Base-by-base conservation (phyloP, 2,797 vertebrate species). In the Tinamus major region DNA sequence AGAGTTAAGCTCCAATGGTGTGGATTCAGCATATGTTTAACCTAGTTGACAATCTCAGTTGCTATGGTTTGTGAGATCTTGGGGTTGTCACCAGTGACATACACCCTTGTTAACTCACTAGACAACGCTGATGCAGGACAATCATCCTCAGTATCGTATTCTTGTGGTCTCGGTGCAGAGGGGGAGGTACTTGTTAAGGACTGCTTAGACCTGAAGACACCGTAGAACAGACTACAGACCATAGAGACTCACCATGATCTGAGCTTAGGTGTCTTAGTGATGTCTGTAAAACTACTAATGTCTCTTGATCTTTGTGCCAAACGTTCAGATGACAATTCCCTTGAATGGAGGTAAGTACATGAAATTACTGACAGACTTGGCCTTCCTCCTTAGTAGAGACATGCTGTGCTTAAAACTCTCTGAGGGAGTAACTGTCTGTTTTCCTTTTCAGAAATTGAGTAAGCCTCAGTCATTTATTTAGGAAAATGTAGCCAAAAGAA, bases 331-430 rank as follows among this genome's bases (percentile, higher is more conserved):
- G 33, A 33, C 2, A 24, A 2, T n/a, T 80, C 5, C 3, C 10
- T 75, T 8, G 2, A 21, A 42, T 59, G 21, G 6, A 67, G 16
- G 84, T 26, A 24, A 70, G 29, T 23, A 58, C 0, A 3, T 13
- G 18, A 67, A 80, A 9, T 1, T 70, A 71, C 6, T 42, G 4
- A 41, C 5, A 58, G 3, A 15, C 63, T 8, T 48, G 41, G 11
- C 13, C 6, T 84, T 84, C 26, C 31, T 12, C 11, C 31, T 75
- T 80, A 62, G 0, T 3, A 42, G 44, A 42, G 26, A 26, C 1
- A 5, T 1, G 1, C 41, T 0, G 1, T 10, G 55, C 27, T 24
- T 48, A 49, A 75, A 75, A 10, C 1, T 44, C 35, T 68, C 59
- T 68, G 19, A 17, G n/a, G 49, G 49, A 5, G 33, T 2, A 68